A percentile compares a stretch with the other conserved stretches of the same genome.
phyloP scores from a whole-genome alignment of 2,797 vertebrate species.

The Emydoidea blandingii region DNA sequence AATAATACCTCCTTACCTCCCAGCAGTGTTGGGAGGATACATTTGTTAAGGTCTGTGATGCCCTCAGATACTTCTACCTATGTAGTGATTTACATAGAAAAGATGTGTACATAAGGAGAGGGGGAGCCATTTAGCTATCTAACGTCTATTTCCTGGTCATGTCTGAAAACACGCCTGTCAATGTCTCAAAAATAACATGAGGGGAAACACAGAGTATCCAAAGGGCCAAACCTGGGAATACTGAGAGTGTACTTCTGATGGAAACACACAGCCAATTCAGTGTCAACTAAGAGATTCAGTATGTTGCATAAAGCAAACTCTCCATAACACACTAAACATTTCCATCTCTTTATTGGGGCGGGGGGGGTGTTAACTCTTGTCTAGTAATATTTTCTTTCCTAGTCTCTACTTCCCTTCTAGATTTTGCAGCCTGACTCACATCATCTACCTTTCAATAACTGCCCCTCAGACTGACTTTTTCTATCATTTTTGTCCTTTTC shows the following conservation, averaged over 20 bases:
- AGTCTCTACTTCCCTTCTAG: too few species aligned
- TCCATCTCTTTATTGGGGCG: too few species aligned
- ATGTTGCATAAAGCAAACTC: not conserved
- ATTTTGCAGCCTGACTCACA: too few species aligned
- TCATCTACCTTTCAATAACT: not conserved
- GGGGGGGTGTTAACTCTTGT: too few species aligned
- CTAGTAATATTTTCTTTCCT: too few species aligned
- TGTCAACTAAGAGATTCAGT: not conserved
- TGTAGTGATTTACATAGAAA: not conserved
- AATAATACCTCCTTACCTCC: not conserved
- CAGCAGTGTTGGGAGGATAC: not conserved
- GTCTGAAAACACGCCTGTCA: accelerated
- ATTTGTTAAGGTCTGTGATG: not conserved
- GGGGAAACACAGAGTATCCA: accelerated
- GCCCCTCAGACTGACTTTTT: not conserved
- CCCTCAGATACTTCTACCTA: not conserved
- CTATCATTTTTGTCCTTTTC: not conserved
- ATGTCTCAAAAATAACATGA: not conserved
- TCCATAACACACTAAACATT: too few species aligned
- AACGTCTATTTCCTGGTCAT: not conserved
- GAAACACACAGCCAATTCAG: not conserved
- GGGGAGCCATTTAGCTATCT: not conserved
- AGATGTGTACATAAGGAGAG: accelerated
- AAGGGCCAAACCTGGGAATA: not conserved
- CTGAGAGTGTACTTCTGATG: not conserved